A percentile compares a stretch with the other conserved stretches of the same genome.
Conservation (phyloP, 2,113 vertebrate species). For the Varanus salvator region DNA sequence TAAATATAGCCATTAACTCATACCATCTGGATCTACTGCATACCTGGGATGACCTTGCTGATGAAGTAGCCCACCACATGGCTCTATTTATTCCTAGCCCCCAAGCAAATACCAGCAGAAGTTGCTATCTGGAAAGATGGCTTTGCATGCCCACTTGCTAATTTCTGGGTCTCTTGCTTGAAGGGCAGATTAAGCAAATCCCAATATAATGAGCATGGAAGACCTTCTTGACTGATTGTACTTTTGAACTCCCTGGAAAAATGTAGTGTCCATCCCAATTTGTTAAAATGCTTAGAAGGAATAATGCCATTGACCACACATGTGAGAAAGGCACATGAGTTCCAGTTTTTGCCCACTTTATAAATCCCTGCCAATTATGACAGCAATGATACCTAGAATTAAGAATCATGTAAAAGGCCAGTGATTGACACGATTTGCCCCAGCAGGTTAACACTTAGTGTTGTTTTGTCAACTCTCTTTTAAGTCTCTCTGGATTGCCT, state of each 20-base stretch:
- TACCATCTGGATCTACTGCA: not conserved
- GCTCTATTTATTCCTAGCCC: not conserved
- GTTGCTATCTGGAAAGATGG: too few species aligned
- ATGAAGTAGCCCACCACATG: not conserved
- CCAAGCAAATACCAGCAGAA: not conserved
- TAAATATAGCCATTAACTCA: not conserved
- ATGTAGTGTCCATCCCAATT: not conserved
- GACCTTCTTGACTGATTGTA: not conserved
- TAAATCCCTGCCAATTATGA: not conserved
- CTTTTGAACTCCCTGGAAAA: not conserved
- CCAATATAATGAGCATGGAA: not conserved
- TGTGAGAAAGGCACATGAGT: not conserved
- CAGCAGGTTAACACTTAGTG: not conserved
- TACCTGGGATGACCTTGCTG: not conserved
- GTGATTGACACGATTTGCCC: not conserved
- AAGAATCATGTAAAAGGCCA: not conserved
- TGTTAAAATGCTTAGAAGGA: not conserved
- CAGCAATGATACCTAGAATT: conserved; percentile 13
- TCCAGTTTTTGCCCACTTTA: not conserved
- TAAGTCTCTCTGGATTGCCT: conserved; percentile 30
- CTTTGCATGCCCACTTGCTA: not conserved
- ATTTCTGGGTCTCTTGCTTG: not conserved
- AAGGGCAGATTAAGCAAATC: not conserved
- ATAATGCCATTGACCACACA: accelerated
- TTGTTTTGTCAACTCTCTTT: conserved; percentile 20